Evolutionary conservation across 2,113 vertebrate species (phyloP).

Genomic region (Aldabrachelys gigantea): DNA sequence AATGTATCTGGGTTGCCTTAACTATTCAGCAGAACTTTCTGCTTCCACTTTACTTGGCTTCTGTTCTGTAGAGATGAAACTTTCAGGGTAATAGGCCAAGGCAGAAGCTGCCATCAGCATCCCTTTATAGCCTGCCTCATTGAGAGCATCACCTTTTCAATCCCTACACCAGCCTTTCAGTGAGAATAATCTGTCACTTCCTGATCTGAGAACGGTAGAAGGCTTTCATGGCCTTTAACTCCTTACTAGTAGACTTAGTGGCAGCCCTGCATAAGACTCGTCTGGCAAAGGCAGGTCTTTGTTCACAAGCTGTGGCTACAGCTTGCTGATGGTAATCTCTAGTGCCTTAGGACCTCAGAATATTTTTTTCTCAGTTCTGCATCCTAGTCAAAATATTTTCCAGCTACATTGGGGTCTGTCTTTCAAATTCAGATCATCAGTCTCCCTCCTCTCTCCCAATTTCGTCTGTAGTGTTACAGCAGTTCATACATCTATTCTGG

Average conservation of each 20-base stretch:
- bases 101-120: background rate
- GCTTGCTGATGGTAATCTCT: background rate
- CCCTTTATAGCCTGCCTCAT: background rate
- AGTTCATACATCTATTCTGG: background rate
- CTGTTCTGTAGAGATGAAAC: background rate
- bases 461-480: background rate
- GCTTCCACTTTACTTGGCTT: background rate
- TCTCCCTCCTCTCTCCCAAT: background rate
- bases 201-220: background rate
- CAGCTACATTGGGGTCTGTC: background rate
- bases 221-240: background rate
- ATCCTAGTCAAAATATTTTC: background rate
- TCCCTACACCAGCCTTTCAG: background rate
- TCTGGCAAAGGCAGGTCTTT: background rate
- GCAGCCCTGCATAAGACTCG: background rate
- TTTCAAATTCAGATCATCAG: background rate
- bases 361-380: background rate
- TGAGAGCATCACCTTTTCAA: background rate
- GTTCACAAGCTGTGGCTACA: background rate
- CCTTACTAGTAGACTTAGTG: background rate
- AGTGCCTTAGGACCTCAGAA: background rate
- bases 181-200: background rate
- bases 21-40: background rate
- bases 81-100: background rate
- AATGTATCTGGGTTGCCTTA: background rate